Evolutionary conservation across 2,888 invertebrate genomes (phyloP).

Genomic region (Sarcophaga carnaria): DNA sequence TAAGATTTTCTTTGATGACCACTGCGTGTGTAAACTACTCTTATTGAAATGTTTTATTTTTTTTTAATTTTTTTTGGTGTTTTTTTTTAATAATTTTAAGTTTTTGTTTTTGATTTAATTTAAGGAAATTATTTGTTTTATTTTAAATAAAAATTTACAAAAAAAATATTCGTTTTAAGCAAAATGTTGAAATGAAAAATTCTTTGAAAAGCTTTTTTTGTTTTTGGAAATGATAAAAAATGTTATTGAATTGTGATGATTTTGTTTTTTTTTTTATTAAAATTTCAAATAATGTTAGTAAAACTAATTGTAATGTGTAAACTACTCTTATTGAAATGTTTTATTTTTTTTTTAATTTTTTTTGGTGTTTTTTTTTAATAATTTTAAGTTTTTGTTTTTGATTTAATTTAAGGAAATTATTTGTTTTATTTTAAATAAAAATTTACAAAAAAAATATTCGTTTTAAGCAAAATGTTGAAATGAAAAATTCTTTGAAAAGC

Average conservation of each 20-base stretch:
- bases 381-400: constrained; percentile 50
- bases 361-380: constrained; percentile 19
- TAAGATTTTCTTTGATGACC: constrained; percentile 75
- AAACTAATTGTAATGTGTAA: no score
- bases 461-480: background rate
- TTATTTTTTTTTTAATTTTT: constrained; percentile 67
- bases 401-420: constrained; percentile 18
- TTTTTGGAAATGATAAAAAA: constrained; percentile 2
- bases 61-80: constrained; percentile 52
- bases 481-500: constrained; percentile 45
- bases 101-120: constrained; percentile 53
- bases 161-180: background rate
- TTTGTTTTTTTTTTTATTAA: background rate
- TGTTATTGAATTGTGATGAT: background rate
- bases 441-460: constrained; percentile 4
- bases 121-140: constrained; percentile 22
- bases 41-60: constrained; percentile 79
- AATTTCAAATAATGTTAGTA: constrained; percentile 34
- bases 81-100: constrained; percentile 21
- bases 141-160: constrained; percentile 29
- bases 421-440: constrained; percentile 36
- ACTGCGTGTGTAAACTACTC: constrained; percentile 82
- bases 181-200: constrained; percentile 17
- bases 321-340: constrained; percentile 82
- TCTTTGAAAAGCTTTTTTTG: constrained; percentile 32